Percentiles rank a stretch among this genome's conserved stretches.
phyloP scores from a whole-genome alignment of 1,140 invertebrate genomes.

The Camponotus vicinus region DNA sequence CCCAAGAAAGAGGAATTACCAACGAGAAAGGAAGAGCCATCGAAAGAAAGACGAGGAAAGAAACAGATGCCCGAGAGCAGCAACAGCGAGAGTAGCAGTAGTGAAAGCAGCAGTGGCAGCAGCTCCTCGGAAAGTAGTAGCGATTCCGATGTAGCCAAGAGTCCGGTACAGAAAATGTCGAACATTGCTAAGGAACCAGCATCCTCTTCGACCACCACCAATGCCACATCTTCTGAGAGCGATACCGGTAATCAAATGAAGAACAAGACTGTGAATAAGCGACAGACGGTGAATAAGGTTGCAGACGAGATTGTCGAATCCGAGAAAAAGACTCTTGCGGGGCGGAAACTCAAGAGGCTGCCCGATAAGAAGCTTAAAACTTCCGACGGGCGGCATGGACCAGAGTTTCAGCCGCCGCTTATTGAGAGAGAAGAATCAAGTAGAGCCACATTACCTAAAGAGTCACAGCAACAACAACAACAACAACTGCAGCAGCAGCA shows the following conservation, averaged over 20 bases:
- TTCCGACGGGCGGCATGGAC: constrained; percentile 93
- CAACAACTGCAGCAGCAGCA: constrained; percentile 76
- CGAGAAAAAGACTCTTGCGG: constrained; percentile 79
- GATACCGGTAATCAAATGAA: constrained; percentile 73
- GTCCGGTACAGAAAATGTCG: constrained; percentile 62
- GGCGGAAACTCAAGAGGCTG: constrained; percentile 89
- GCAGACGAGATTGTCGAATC: constrained; percentile 47
- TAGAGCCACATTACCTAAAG: constrained; percentile 84
- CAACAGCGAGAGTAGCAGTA: constrained; percentile 72
- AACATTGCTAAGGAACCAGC: constrained; percentile 75
- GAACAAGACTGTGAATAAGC: constrained; percentile 55
- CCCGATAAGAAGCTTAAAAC: constrained; percentile 95
- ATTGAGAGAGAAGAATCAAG: constrained; percentile 91
- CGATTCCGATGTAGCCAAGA: constrained; percentile 82
- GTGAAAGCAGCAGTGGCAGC: constrained; percentile 79
- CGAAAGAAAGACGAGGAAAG: constrained; percentile 77
- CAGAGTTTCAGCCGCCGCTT: constrained; percentile 90
- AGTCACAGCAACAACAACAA: constrained; percentile 81
- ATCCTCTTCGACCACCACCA: constrained; percentile 78
- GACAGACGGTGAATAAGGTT: constrained; percentile 50
- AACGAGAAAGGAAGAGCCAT: constrained; percentile 75
- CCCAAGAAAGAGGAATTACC: constrained; percentile 77
- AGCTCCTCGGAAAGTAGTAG: constrained; percentile 83
- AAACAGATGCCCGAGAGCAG: constrained; percentile 76
- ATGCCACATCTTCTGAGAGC: constrained; percentile 82